phyloP scores from a whole-genome alignment of 2,113 vertebrate species.

The Arenaria interpres region DNA sequence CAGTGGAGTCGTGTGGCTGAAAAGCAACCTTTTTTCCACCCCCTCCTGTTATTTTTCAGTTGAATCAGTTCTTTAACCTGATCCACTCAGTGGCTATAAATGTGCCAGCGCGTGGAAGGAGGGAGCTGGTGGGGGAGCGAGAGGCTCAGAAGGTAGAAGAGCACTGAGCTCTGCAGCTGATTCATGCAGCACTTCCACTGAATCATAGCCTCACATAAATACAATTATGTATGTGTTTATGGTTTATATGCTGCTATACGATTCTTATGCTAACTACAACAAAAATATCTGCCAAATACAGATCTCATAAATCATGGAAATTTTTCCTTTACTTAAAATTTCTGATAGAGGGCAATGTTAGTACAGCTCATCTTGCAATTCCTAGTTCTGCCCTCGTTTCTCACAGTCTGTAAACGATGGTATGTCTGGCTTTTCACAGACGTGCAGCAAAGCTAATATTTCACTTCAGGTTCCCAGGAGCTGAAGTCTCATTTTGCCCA shows the following conservation, averaged over 20 bases:
- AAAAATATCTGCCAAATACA: not conserved
- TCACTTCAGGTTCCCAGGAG: not conserved
- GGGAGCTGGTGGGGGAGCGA: not conserved
- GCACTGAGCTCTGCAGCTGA: not conserved
- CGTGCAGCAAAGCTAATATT: not conserved
- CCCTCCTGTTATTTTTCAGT: not conserved
- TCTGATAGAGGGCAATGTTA: slow-evolving; percentile 63
- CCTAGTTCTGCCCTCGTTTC: not conserved
- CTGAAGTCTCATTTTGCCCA: not conserved
- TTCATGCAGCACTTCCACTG: not conserved
- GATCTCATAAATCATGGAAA: not conserved
- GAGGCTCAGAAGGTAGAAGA: not conserved
- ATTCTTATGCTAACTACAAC: not conserved
- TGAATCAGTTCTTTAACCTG: not conserved
- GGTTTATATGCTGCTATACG: not conserved
- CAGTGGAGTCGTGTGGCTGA: not conserved
- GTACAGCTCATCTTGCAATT: not conserved
- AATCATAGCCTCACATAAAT: not conserved
- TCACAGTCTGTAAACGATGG: not conserved
- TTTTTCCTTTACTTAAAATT: slow-evolving; percentile 25
- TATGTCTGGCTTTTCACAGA: not conserved
- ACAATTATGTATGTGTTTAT: not conserved
- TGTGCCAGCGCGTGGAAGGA: not conserved
- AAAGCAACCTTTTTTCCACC: not conserved
- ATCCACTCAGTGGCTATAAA: not conserved